These are phyloP conservation scores for Orthosia cruda DNA, from an alignment of 2,888 invertebrate genomes.

Conservation along the genomic window DNA sequence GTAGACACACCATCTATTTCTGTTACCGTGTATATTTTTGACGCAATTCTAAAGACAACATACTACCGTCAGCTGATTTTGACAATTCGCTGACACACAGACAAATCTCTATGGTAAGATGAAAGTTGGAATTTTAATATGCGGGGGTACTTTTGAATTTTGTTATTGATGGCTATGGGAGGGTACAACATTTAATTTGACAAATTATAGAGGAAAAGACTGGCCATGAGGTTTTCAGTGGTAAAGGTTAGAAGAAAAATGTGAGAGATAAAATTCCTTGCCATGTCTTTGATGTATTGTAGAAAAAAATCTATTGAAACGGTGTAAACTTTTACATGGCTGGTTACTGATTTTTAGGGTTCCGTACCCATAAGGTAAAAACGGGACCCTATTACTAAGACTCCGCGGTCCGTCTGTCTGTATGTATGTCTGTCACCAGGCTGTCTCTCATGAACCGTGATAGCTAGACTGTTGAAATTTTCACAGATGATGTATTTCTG, in stretches of 20 bases:
- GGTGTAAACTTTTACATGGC: too few relatives aligned
- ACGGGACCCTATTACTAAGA: too few relatives aligned
- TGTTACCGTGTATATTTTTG: constrained; percentile 70
- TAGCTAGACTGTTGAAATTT: too few relatives aligned
- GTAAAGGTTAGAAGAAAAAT: neutral
- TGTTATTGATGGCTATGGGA: constrained; percentile 29
- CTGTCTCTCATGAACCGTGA: too few relatives aligned
- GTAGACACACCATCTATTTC: constrained; percentile 71
- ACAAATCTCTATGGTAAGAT: constrained; percentile 65
- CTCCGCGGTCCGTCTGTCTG: too few relatives aligned
- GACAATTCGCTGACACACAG: constrained; percentile 73
- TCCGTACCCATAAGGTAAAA: too few relatives aligned
- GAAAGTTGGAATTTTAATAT: constrained; percentile 60
- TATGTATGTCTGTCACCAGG: too few relatives aligned
- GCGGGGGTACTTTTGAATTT: constrained; percentile 1
- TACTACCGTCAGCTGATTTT: constrained; percentile 75
- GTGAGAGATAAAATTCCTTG: neutral
- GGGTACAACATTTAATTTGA: constrained; percentile 8
- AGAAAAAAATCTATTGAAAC: too few relatives aligned
- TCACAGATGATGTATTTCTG: too few relatives aligned
- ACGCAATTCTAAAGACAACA: constrained; percentile 72
- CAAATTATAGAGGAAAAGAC: constrained; percentile 5
- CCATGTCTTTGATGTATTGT: neutral
- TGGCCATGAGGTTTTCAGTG: too few relatives aligned
- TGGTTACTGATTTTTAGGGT: too few relatives aligned